Evolutionary conservation across 2,888 invertebrate genomes (phyloP), one percentile per base, ranked within the genome.

Genomic region (Caenorhabditis zanzibari): DNA sequence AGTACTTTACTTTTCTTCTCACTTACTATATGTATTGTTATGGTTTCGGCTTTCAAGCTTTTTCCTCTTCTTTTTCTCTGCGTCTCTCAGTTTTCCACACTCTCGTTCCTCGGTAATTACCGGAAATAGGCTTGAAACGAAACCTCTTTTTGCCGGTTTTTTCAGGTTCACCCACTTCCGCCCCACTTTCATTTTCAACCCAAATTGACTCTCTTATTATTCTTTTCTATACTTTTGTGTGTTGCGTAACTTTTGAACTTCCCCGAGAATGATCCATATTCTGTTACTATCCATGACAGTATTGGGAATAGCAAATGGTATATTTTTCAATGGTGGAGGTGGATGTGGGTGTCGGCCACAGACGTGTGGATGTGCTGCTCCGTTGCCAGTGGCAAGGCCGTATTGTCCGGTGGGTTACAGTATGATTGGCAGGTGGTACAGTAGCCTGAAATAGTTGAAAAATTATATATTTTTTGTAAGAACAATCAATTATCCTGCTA

Each of bases 111-210:
- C n/a, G 22, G 58, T 71, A 69, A 69, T 79, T 69, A 69, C 64
- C 63, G 69, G 52, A 74, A 58, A 38, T 4, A n/a, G 64, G 26
- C 19, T 61, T 47, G 61, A 61, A 54, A 54, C 59, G 52, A 64
- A 74, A 38, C 38, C 38, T 12, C 61, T 32, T n/a, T n/a, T 47
- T 28, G 32, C 52, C 47, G 58, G 56, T 75, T n/a, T n/a, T n/a
- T n/a, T 75, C 52, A 58, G 58, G 69, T 74, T 28, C 79, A 56
- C 71, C n/a, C 79, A 79, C 79, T 79, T 79, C 71, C 71, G 69
- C 71, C 72, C n/a, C 71, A 61, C 71, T 79, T 79, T 79, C 79
- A 19, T 63, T 47, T 77, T 63, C 64, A 26, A 32, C 32, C 32
- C 32, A 32, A 6, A 10, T 44, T 32, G 7, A 24, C 41, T 58